A percentile compares a stretch with the other conserved stretches of the same genome.
Evolutionary conservation across 2,113 vertebrate species (phyloP).

Genomic region (Poecilia latipinna): DNA sequence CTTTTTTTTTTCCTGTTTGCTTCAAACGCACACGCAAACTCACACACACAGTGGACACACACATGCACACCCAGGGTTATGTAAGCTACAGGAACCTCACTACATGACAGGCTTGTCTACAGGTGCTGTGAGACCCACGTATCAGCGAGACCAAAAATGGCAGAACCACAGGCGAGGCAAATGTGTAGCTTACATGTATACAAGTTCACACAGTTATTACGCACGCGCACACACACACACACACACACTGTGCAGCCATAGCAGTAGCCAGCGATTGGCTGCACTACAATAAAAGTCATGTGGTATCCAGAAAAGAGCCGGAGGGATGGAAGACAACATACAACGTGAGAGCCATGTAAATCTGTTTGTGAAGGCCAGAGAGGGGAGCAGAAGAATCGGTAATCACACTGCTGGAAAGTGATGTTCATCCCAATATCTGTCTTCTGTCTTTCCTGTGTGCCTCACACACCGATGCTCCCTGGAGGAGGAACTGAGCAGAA

Average conservation of each 20-base stretch:
- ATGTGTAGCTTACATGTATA: conserved; percentile 21
- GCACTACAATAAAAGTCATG: conserved; percentile 30
- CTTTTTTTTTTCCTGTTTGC: not conserved
- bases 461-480: conserved; percentile 15
- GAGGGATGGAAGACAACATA: conserved; percentile 19
- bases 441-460: not conserved
- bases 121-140: conserved; percentile 58
- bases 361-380: conserved; percentile 25
- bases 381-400: conserved; percentile 47
- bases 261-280: conserved; percentile 17
- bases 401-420: conserved; percentile 32
- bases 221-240: not conserved
- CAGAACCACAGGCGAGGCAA: conserved; percentile 47
- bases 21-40: not conserved
- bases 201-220: not conserved
- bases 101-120: conserved; percentile 50
- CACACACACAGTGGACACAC: conserved; percentile 16
- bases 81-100: conserved; percentile 44
- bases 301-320: conserved; percentile 27
- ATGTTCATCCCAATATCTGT: conserved; percentile 1
- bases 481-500: conserved; percentile 16
- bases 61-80: conserved; percentile 44
- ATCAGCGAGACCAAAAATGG: conserved; percentile 44
- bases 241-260: conserved; percentile 1
- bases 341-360: conserved; percentile 38